Evolutionary conservation across 2,797 vertebrate genomes (phyloP), one percentile per base, ranked within the genome.

Genomic region (Acanthopagrus latus): DNA sequence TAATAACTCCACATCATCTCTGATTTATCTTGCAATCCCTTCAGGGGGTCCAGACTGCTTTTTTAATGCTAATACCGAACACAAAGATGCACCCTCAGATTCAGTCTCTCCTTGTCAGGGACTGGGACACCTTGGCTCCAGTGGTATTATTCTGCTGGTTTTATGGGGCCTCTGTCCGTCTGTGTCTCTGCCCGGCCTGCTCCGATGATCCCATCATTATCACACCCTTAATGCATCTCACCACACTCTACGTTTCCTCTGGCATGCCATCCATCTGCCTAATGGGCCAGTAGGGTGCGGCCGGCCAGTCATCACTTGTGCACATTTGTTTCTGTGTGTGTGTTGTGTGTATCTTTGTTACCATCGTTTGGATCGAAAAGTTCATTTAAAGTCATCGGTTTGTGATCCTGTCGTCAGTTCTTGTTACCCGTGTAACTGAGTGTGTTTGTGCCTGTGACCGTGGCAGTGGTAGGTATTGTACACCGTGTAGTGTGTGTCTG

Each of bases 161-260:
- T 87, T 84, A 76, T 73, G 13, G 3, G 46, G 43, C 50, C 44
- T 81, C 63, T 72, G 78, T 83, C 63, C 86, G 67, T 64, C 71
- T 71, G 27, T 60, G 80, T 83, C 74, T 54, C 75, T 74, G 70
- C 66, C 75, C 55, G 27, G 52, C 56, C 76, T 66, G 21, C 78
- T 71, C 78, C 17, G 38, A 84, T 82, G 80, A 91, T 81, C 84
- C 85, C 46, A 55, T 92, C 92, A 87, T 95, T 87, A 94, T 93
- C 90, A 88, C 87, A 87, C 75, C 69, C 88, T 83, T 90, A 93
- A 92, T 94, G 91, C 91, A 92, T 92, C 91, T 92, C 88, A 91
- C 86, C 90, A 86, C 92, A 91, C 91, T 86, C 82, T 84, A 82
- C 84, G 84, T 89, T 93, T 88, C 78, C 88, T 89, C 86, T 76